Evolutionary conservation across 1,140 invertebrate genomes (phyloP).

Genomic region (Drosophila grimshawi): DNA sequence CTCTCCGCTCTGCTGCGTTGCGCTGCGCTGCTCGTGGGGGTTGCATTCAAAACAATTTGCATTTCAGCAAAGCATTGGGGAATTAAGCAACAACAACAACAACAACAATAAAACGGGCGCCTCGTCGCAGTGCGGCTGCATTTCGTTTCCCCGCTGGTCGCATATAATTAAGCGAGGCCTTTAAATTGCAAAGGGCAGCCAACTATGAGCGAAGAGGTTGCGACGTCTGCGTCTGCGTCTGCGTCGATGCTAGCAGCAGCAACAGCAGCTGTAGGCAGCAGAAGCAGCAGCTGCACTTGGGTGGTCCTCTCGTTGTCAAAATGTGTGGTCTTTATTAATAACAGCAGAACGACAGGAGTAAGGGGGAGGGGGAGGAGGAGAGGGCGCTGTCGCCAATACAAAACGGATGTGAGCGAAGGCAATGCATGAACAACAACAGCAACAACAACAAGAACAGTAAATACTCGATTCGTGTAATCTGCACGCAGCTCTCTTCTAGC

Average conservation of each 20-base stretch:
- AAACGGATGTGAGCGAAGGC: conserved; percentile 64
- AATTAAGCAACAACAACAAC: conserved; percentile 68
- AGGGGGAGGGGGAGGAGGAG: background rate
- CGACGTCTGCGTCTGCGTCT: conserved; percentile 27
- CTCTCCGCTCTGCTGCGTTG: background rate
- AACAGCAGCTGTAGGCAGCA: conserved; percentile 18
- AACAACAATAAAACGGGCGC: conserved; percentile 21
- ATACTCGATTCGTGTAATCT: conserved; percentile 30
- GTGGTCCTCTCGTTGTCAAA: conserved; percentile 83
- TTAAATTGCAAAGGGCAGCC: conserved; percentile 66
- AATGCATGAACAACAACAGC: background rate
- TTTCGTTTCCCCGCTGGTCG: conserved; percentile 18
- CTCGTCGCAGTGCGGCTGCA: conserved; percentile 12
- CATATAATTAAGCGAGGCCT: conserved; percentile 79
- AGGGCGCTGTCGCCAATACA: conserved; percentile 74
- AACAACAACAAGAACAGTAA: conserved; percentile 3
- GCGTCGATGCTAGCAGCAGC: conserved; percentile 8
- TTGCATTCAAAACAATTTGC: conserved; percentile 69
- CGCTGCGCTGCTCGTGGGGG: conserved; percentile 32
- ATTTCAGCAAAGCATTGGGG: conserved; percentile 65
- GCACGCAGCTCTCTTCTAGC: conserved; percentile 18
- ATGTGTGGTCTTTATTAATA: conserved; percentile 85
- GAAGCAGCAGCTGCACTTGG: conserved; percentile 75
- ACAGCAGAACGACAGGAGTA: conserved; percentile 55
- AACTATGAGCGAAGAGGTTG: conserved; percentile 35